Base-by-base conservation (phyloP, 1,140 invertebrate genomes). In the Caligus rogercresseyi region DNA sequence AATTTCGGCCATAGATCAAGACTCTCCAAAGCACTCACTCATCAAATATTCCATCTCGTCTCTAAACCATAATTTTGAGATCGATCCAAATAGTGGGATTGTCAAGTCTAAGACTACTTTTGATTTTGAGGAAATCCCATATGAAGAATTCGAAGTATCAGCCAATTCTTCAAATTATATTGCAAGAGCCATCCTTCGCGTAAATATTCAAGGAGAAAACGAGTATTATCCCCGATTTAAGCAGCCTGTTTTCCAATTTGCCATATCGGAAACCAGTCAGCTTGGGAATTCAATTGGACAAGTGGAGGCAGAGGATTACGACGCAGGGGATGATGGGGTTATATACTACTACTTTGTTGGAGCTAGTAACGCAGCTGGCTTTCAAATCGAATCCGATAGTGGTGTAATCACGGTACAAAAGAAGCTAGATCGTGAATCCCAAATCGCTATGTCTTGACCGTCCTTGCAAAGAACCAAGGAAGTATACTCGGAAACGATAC, bases 401-500 rank as follows among this genome's bases (percentile, higher is more conserved):
- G 91, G 91, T 1, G 78, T 85, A 1, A 86, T 95, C 53, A 80
- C 81, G 51, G 86, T 94, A 0, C 83, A 87, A 0, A 75, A 86
- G 43, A 79, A 81, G 66, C 74, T 95, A 54, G 90, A 95, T 69
- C 77, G 90, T 31, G 91, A 95, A 74, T 89, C 87, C 0, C 88
- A 92, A 89, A 86, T 70, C 77, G 87, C 61, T 87, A 90, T 1
- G 84, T 89, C 0, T 74, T 96, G 3, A 91, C 87, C 0, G 89
- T 94, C 0, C 80, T 96, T 76, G 91, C 91, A 0, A 97, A 96
- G 75, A 96, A 97, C 72, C 80, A 80, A 52, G 91, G 91, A 7
- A 86, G 88, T 23, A 91, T 95, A 64, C 77, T 83, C 51, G 89
- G 89, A 7, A 93, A 95, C 73, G 91, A 96, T 69, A 94, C 89